Conservation (phyloP, 2,888 invertebrate genomes). For the Hydraecia micacea region DNA sequence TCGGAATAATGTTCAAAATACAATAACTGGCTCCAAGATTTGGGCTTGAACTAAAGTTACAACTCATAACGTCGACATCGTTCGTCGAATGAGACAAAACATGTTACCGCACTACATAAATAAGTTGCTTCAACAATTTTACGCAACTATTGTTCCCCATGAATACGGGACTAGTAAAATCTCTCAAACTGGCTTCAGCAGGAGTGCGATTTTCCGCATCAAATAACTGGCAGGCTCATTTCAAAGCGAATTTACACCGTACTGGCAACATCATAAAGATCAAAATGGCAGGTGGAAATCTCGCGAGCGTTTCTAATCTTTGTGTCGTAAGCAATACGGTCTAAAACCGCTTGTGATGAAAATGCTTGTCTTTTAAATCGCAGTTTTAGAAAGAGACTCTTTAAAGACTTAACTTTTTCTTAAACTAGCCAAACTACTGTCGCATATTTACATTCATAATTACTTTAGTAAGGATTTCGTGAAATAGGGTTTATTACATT, state of each 20-base stretch:
- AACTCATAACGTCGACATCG: background rate
- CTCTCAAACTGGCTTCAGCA: background rate
- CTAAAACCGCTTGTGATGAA: background rate
- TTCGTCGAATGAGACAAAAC: background rate
- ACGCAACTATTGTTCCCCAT: background rate
- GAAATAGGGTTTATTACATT: constrained; percentile 81
- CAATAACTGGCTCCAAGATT: background rate
- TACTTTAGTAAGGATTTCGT: constrained; percentile 51
- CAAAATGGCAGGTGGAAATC: background rate
- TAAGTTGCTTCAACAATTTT: background rate
- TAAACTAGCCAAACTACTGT: background rate
- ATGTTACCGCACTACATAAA: background rate
- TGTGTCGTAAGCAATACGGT: background rate
- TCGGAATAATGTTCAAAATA: background rate
- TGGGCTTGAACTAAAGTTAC: background rate
- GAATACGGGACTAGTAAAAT: background rate
- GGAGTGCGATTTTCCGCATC: background rate
- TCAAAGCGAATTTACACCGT: background rate
- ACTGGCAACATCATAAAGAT: background rate
- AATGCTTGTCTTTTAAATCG: background rate
- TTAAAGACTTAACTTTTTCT: background rate
- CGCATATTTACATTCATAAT: background rate
- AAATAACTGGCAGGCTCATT: background rate
- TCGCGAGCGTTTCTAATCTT: background rate
- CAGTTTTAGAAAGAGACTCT: constrained; percentile 4